Percentiles rank a stretch among this genome's conserved stretches.
These are phyloP conservation scores for Nothoprocta perdicaria DNA, from an alignment of 2,113 vertebrate species.

Conservation along the genomic window DNA sequence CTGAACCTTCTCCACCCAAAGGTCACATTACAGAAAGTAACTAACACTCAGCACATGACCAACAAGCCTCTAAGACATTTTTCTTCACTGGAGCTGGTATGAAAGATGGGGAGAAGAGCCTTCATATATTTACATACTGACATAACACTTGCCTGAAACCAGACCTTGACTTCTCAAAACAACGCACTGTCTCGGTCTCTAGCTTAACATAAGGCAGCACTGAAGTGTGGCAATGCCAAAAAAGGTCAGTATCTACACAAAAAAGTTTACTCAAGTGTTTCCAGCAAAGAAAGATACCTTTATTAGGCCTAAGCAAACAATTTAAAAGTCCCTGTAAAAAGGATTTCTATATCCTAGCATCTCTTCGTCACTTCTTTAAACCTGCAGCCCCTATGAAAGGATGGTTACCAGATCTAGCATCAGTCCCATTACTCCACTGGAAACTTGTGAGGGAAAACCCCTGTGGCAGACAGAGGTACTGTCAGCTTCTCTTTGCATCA, in stretches of 20 bases:
- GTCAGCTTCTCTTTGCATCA: neutral
- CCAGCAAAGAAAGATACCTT: neutral
- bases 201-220: neutral
- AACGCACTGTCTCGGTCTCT: neutral
- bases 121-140: neutral
- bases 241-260: neutral
- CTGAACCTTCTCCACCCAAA: neutral
- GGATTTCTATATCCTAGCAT: neutral
- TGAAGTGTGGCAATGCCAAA: neutral
- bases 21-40: neutral
- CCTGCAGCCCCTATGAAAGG: neutral
- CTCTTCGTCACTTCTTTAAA: neutral
- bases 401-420: neutral
- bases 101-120: neutral
- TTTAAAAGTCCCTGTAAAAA: neutral
- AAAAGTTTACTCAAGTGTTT: neutral
- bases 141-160: accelerated
- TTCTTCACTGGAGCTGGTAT: neutral
- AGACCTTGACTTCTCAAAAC: neutral
- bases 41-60: neutral
- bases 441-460: neutral
- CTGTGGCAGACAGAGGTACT: neutral
- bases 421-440: neutral
- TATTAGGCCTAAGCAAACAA: neutral
- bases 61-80: neutral